Conservation (phyloP, 2,888 invertebrate genomes). For the Prenolepis imparis region DNA sequence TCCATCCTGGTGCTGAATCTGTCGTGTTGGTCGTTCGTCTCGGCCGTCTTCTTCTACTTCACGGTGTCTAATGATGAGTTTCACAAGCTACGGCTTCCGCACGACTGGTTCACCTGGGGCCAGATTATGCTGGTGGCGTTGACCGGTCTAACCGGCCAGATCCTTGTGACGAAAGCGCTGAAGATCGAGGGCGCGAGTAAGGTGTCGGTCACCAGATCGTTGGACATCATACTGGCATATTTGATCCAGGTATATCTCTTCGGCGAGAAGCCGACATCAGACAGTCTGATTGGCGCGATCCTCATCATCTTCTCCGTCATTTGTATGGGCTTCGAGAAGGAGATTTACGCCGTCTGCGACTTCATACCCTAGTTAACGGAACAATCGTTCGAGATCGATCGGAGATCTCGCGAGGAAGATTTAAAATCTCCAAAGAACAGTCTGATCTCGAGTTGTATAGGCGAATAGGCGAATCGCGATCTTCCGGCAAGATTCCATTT, state of each 20-base stretch:
- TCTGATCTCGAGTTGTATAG: background rate
- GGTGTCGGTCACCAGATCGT: constrained; percentile 86
- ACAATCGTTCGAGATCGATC: background rate
- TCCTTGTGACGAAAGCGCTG: constrained; percentile 86
- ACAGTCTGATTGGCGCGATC: constrained; percentile 84
- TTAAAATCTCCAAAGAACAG: background rate
- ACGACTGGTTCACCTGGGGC: constrained; percentile 81
- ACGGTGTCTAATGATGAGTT: constrained; percentile 72
- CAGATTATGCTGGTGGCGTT: constrained; percentile 81
- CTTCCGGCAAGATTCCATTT: background rate
- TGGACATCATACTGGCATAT: constrained; percentile 86
- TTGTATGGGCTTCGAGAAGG: constrained; percentile 86
- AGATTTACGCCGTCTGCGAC: constrained; percentile 84
- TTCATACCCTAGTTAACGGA: constrained; percentile 81
- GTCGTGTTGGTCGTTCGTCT: constrained; percentile 84
- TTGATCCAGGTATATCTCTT: constrained; percentile 86
- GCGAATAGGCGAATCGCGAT: background rate
- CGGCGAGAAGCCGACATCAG: constrained; percentile 85
- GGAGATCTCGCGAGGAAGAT: background rate
- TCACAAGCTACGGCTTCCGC: constrained; percentile 76
- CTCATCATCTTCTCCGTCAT: constrained; percentile 85
- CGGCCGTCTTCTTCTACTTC: constrained; percentile 82
- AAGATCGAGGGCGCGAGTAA: constrained; percentile 86
- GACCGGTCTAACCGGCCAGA: constrained; percentile 86
- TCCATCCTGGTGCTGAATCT: constrained; percentile 86